Evolutionary conservation across 2,888 invertebrate genomes (phyloP).

Genomic region (Neoaliturus tenellus): DNA sequence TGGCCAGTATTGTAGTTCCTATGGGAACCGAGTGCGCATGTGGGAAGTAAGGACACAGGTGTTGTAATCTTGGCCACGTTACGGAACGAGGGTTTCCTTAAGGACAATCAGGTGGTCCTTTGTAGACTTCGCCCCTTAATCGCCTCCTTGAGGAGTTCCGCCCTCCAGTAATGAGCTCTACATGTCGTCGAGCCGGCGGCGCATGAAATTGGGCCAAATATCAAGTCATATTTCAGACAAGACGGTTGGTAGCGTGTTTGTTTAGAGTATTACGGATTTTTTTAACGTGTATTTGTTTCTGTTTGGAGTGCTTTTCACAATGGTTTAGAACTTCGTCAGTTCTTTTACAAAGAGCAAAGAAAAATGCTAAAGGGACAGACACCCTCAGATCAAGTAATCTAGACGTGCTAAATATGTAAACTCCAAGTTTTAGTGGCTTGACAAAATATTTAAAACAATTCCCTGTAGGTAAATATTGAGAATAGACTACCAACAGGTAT

Average conservation of each 20-base stretch:
- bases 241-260: not conserved
- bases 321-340: too few relatives aligned
- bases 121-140: not conserved
- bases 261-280: too few relatives aligned
- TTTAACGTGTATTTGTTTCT: too few relatives aligned
- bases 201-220: slow-evolving; percentile 24
- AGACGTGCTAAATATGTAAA: too few relatives aligned
- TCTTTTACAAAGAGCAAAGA: too few relatives aligned
- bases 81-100: slow-evolving; percentile 29
- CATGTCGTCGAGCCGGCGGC: slow-evolving; percentile 12
- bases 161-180: slow-evolving; percentile 7
- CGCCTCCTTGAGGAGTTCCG: slow-evolving; percentile 34
- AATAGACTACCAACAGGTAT: too few relatives aligned
- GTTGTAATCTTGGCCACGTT: slow-evolving; percentile 36
- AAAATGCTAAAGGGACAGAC: too few relatives aligned
- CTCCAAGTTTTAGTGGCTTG: too few relatives aligned
- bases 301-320: too few relatives aligned
- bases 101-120: slow-evolving; percentile 48
- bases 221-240: not conserved
- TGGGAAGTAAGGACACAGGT: slow-evolving; percentile 16
- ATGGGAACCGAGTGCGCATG: slow-evolving; percentile 21
- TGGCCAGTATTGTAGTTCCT: not conserved
- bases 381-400: too few relatives aligned
- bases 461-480: too few relatives aligned
- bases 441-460: too few relatives aligned